phyloP scores from a whole-genome alignment of 2,797 vertebrate species.

The Synanceia verrucosa region DNA sequence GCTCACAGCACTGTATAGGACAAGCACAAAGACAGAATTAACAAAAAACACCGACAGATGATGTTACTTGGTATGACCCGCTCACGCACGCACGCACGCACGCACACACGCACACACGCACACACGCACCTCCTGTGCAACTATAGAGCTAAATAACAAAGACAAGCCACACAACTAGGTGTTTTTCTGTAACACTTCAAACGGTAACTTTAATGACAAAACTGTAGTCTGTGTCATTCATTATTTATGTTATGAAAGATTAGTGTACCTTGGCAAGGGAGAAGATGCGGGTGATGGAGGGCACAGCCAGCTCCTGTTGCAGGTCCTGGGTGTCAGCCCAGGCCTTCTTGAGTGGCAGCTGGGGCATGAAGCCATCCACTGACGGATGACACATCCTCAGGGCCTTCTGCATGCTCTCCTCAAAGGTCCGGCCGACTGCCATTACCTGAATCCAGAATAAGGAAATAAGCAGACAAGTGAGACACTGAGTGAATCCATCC shows the following conservation, averaged over 20 bases:
- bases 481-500: background rate
- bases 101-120: no score
- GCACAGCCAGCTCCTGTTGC: conserved; percentile 87
- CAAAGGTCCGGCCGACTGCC: conserved; percentile 93
- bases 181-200: conserved; percentile 16
- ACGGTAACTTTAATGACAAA: conserved; percentile 51
- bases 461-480: background rate
- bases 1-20: background rate
- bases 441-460: conserved; percentile 86
- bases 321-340: conserved; percentile 86
- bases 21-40: background rate
- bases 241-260: conserved; percentile 42
- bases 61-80: no score
- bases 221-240: conserved; percentile 21
- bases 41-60: background rate
- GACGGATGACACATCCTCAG: conserved; percentile 95
- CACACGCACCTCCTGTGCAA: background rate
- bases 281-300: conserved; percentile 91
- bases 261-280: conserved; percentile 91
- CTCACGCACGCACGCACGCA: no score
- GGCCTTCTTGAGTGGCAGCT: conserved; percentile 89
- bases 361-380: conserved; percentile 89
- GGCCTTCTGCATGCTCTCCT: conserved; percentile 96
- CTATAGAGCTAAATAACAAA: conserved; percentile 18
- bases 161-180: conserved; percentile 16